Evolutionary conservation across 2,113 vertebrate species (phyloP).

Genomic region (Otocyon megalotis): DNA sequence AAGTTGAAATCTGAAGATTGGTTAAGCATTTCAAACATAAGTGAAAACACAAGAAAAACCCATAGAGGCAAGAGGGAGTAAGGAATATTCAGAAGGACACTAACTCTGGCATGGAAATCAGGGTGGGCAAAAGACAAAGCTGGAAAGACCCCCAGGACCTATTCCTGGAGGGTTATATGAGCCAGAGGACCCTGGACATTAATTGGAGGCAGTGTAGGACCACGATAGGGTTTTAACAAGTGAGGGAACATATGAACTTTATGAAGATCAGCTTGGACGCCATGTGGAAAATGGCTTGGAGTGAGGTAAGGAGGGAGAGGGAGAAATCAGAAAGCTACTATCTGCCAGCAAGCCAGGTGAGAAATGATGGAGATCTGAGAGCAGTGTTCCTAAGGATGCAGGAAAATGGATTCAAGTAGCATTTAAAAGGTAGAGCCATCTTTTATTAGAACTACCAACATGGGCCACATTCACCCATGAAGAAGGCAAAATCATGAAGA

Average conservation of each 20-base stretch:
- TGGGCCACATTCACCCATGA: background rate
- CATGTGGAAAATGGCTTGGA: background rate
- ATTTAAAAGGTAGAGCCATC: background rate
- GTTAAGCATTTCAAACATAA: background rate
- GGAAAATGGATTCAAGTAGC: background rate
- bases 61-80: background rate
- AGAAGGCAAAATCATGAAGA: background rate
- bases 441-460: background rate
- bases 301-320: background rate
- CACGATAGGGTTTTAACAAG: background rate
- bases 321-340: background rate
- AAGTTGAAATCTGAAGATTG: constrained; percentile 20
- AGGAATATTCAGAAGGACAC: background rate
- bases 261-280: background rate
- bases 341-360: background rate
- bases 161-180: background rate
- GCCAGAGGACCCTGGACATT: background rate
- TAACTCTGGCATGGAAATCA: background rate
- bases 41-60: background rate
- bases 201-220: background rate
- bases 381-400: background rate
- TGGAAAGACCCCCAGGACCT: background rate
- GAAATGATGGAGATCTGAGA: background rate
- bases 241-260: background rate
- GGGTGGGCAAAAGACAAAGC: background rate